Evolutionary conservation across 2,888 invertebrate species (phyloP).

Genomic region (Portevinia maculata): DNA sequence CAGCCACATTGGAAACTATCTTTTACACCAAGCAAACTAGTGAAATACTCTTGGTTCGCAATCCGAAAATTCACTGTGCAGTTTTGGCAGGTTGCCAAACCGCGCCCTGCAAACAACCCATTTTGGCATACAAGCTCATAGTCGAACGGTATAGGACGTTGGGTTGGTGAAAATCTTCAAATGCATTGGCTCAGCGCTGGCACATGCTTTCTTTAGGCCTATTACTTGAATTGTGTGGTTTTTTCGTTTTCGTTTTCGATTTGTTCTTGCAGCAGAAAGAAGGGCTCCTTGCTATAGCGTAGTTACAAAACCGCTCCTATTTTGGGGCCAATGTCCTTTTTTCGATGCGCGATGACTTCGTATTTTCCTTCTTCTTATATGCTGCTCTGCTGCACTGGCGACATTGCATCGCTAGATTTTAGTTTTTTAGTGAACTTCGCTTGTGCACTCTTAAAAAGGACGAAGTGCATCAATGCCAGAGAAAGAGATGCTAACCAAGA

Average conservation of each 20-base stretch:
- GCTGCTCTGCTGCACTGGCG: constrained; percentile 38
- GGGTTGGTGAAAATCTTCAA: constrained; percentile 67
- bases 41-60: constrained; percentile 50
- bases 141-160: constrained; percentile 47
- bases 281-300: constrained; percentile 38
- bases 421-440: constrained; percentile 30
- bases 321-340: constrained; percentile 72
- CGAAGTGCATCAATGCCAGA: constrained; percentile 45
- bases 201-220: constrained; percentile 75
- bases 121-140: constrained; percentile 69
- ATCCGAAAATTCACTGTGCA: constrained; percentile 68
- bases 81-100: constrained; percentile 74
- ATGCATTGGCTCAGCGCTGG: constrained; percentile 70
- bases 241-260: constrained; percentile 30
- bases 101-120: constrained; percentile 74
- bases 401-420: constrained; percentile 52
- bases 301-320: constrained; percentile 67
- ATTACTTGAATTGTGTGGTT: constrained; percentile 48
- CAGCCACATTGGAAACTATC: constrained; percentile 57
- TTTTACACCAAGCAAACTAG: constrained; percentile 61
- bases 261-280: constrained; percentile 22
- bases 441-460: constrained; percentile 10
- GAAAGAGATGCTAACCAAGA: constrained; percentile 27
- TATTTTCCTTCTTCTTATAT: constrained; percentile 21
- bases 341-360: constrained; percentile 57